phyloP scores from a whole-genome alignment of 2,797 vertebrate genomes.

The Calcarius lapponicus region DNA sequence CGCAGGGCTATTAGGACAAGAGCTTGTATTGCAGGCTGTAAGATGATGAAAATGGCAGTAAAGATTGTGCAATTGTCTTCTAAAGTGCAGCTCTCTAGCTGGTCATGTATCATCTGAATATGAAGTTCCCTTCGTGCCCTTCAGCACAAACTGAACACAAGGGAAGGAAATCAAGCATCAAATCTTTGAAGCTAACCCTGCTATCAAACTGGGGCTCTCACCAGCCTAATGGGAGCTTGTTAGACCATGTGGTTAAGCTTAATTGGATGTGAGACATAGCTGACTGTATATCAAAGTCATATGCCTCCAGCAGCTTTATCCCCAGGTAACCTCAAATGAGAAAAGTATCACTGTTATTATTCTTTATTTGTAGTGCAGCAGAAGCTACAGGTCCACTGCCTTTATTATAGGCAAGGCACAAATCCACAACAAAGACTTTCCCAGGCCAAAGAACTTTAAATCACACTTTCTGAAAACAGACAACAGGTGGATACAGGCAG shows the following conservation, averaged over 20 bases:
- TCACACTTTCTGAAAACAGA: slow-evolving; percentile 45
- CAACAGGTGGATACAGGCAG: slow-evolving; percentile 66
- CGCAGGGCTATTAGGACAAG: neutral
- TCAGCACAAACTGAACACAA: slow-evolving; percentile 29
- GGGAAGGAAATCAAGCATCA: slow-evolving; percentile 58
- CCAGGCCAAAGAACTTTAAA: slow-evolving; percentile 60
- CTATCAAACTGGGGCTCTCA: slow-evolving; percentile 48
- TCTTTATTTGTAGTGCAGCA: slow-evolving; percentile 62
- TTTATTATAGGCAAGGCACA: slow-evolving; percentile 53
- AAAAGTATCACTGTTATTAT: slow-evolving; percentile 63
- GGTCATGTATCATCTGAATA: slow-evolving; percentile 25
- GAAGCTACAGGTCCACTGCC: slow-evolving; percentile 43
- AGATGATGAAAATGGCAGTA: slow-evolving; percentile 57
- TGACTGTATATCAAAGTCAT: slow-evolving; percentile 64
- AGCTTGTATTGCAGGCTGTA: slow-evolving; percentile 33
- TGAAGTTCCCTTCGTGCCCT: slow-evolving; percentile 42
- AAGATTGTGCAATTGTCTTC: slow-evolving; percentile 56
- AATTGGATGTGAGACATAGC: slow-evolving; percentile 60
- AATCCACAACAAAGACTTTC: slow-evolving; percentile 71
- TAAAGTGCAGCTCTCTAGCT: slow-evolving; percentile 31
- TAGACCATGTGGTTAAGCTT: slow-evolving; percentile 55
- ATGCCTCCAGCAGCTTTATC: slow-evolving; percentile 64
- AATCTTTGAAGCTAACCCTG: slow-evolving; percentile 43
- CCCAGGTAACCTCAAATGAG: slow-evolving; percentile 66
- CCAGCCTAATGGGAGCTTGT: slow-evolving; percentile 55